Evolutionary conservation across 2,888 invertebrate genomes (phyloP), one percentile per base, ranked within the genome.

Genomic region (Pimpla rufipes): DNA sequence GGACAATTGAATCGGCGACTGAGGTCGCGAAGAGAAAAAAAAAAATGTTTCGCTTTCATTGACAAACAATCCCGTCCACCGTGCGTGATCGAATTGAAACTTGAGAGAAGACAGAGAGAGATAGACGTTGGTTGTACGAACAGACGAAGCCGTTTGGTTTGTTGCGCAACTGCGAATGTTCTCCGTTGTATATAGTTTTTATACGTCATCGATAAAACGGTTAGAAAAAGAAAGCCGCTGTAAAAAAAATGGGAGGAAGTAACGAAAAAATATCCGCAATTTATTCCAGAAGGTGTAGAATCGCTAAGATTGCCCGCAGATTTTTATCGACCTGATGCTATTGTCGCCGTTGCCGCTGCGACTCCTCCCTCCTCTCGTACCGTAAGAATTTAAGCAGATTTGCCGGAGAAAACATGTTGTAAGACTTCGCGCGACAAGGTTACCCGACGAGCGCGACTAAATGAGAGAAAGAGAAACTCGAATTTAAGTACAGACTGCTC

Each of bases 161-260:
- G 85, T 87, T 88, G 85, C 84, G 88, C 84, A 87, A 88, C 80
- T 86, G 83, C 81, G 85, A 76, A 50, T 87, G 83, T 86, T 88
- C 86, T 88, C 85, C 88, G 87, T 83, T 92, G 90, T 92, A 92
- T 86, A 92, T 92, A 92, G 90, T 91, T 92, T 91, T 91, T 91
- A 91, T 91, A 91, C 91, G 89, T 87, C 85, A 84, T 88, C 87
- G 86, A 88, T 89, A 89, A n/a, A n/a, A 87, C 84, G 87, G 82
- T 85, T 84, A 29, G 3, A 29, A 29, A 29, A 29, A 29, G 5
- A 40, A 37, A 86, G 86, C 80, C 84, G 88, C 85, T 90, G 89
- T 89, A 84, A 79, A 88, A 87, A 88, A 85, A 71, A 79, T 57
- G 7, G 13, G 21, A 71, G 21, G 85, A 85, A 87, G 67, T 35